Base-by-base conservation (phyloP, 2,797 vertebrate genomes). In the Cuniculus paca region DNA sequence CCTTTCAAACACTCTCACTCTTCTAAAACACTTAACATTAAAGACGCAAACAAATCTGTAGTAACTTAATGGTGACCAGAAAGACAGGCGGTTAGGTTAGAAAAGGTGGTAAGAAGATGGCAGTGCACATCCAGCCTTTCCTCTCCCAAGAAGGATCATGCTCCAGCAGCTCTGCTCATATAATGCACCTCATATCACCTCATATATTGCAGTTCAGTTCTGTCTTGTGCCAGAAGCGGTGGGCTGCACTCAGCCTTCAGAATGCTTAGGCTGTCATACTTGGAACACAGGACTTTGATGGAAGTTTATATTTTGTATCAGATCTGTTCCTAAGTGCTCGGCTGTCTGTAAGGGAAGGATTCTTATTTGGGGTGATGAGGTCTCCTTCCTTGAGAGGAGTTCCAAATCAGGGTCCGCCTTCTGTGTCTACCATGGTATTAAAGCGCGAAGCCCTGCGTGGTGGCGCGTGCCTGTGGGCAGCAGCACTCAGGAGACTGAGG, bases 301-400 rank as follows among this genome's bases (percentile, higher is more conserved):
- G 60, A 82, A 72, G 31, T 60, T 89, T 52, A 82, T 86, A 92
- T 86, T 87, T 20, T 92, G 36, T 45, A 14, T 70, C 54, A 85
- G 39, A 52, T 83, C 31, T 1, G 78, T 45, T 79, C 77, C 86
- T 75, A 16, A 92, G 54, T 19, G 52, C 48, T 42, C 45, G 75
- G 28, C 28, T 72, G 61, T 34, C 80, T 85, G n/a, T n/a, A 75
- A 91, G 48, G 39, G 85, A 86, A 86, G 75, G 74, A 31, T 22
- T 63, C 39, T 61, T 50, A 61, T 68, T 91, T 81, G 68, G 31
- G 85, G 12, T 79, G 50, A 22, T 8, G 61, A 39, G 75, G 7
- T 79, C 28, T 88, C 74, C 65, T 82, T 93, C 81, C 88, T 82
- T 68, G 42, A 89, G 68, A 89, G 24, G n/a, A 56, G 22, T 61